Base-by-base conservation (phyloP, 1,140 invertebrate species). In the Lepidostoma basale region DNA sequence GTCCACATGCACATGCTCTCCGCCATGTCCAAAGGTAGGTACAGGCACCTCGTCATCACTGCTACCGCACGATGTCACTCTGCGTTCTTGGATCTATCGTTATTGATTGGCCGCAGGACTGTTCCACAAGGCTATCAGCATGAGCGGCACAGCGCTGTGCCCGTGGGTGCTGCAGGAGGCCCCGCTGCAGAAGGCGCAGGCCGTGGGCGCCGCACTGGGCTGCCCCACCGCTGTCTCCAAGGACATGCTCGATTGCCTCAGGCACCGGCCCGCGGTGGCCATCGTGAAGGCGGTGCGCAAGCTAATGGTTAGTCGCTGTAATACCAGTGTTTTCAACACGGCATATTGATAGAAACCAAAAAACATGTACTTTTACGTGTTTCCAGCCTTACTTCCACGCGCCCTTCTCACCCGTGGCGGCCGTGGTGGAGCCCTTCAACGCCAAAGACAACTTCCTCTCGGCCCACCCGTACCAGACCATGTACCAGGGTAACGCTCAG, bases 91-190 rank as follows among this genome's bases (percentile, higher is more conserved):
- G 14, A 36, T 36, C 14, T 36, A 36, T 9, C 5, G 5, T 36
- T 20, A 23, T 54, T 54, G 49, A 12, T 12, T 9, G 36, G 6
- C 10, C 25, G 10, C 45, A 87, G 87, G 84, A 69, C 77, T 91
- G 47, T 89, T 91, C 74, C 76, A 88, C 75, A 84, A 87, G 49
- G 92, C 89, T 3, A 89, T 95, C 45, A 88, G 93, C 0, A 87
- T 90, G 78, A 94, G 92, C 75, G 94, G 93, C 0, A 89, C 89
- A 10, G 86, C 88, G 3, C 77, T 93, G 1, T 80, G 85, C 72
- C 86, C 86, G 1, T 96, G 90, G 93, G 85, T 89, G 0, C 81
- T 90, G 36, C 83, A 87, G 1, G 83, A 88, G 74, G 86, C 89
- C 33, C 82, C 90, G 0, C 76, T 84, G 1, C 82, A 88, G 67